Conservation (phyloP, 1,140 invertebrate species). For the Diploscapter pachys region DNA sequence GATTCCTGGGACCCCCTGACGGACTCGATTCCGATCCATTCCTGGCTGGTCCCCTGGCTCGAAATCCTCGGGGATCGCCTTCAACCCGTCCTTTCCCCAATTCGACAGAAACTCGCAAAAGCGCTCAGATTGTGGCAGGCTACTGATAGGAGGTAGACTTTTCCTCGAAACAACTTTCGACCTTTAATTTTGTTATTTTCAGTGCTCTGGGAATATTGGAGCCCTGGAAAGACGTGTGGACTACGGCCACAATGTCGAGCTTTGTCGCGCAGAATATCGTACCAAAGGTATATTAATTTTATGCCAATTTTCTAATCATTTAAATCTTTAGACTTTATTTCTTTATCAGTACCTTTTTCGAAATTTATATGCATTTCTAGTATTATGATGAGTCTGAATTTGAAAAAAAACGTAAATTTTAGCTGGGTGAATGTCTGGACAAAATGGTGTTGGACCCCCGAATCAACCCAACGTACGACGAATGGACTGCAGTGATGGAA, state of each 20-base stretch:
- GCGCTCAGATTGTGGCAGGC: constrained; percentile 76
- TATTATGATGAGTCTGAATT: no score
- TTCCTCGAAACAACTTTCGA: not conserved
- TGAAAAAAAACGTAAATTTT: not conserved
- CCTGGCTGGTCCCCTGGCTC: constrained; percentile 94
- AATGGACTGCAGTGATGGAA: constrained; percentile 36
- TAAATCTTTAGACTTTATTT: not conserved
- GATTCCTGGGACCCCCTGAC: constrained; percentile 84
- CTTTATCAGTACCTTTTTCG: not conserved
- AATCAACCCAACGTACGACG: constrained; percentile 15
- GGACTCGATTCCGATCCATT: constrained; percentile 86
- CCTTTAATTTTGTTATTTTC: constrained; percentile 75
- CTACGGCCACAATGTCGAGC: constrained; percentile 52
- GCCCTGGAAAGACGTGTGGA: constrained; percentile 84
- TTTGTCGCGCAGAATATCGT: constrained; percentile 52
- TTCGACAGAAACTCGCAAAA: constrained; percentile 81
- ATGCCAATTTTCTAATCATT: not conserved
- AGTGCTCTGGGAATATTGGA: constrained; percentile 85
- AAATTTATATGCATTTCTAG: no score
- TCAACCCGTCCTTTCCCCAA: constrained; percentile 82
- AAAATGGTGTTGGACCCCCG: constrained; percentile 26
- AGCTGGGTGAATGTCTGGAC: constrained; percentile 11
- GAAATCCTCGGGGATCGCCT: constrained; percentile 72
- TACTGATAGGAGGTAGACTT: constrained; percentile 38
- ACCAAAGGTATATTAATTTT: constrained; percentile 44